Conservation (phyloP, 2,113 vertebrate genomes). For the Periophthalmus modestus region DNA sequence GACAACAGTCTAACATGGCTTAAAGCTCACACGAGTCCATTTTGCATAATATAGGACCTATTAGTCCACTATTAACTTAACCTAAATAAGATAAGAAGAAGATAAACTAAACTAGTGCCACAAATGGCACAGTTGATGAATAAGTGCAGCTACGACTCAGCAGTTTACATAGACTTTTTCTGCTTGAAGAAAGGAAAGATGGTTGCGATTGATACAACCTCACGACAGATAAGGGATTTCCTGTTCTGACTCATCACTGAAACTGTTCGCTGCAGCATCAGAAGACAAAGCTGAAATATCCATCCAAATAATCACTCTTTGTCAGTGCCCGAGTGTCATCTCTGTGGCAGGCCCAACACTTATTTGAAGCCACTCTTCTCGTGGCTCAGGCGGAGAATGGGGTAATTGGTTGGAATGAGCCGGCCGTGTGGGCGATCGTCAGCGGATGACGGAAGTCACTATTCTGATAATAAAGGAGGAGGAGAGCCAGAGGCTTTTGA, state of each 20-base stretch:
- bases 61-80: not conserved
- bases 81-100: not conserved
- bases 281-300: slow-evolving; percentile 36
- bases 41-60: no score
- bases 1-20: no score
- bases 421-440: slow-evolving; percentile 42
- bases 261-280: slow-evolving; percentile 7
- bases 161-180: not conserved
- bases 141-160: not conserved
- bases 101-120: not conserved
- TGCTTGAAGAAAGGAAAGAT: slow-evolving; percentile 3
- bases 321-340: not conserved
- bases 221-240: slow-evolving; percentile 20
- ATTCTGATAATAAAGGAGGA: slow-evolving; percentile 52
- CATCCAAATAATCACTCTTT: not conserved
- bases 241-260: slow-evolving; percentile 30
- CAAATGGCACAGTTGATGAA: not conserved
- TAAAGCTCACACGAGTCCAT: no score
- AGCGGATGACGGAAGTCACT: slow-evolving; percentile 37
- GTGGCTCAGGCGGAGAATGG: slow-evolving; percentile 31
- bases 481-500: slow-evolving; percentile 25
- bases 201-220: not conserved
- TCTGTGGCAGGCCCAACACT: slow-evolving; percentile 13
- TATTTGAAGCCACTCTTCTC: slow-evolving; percentile 28
- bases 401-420: slow-evolving; percentile 60